Conservation (phyloP, 2,888 invertebrate species). For the Cinara cedri region DNA sequence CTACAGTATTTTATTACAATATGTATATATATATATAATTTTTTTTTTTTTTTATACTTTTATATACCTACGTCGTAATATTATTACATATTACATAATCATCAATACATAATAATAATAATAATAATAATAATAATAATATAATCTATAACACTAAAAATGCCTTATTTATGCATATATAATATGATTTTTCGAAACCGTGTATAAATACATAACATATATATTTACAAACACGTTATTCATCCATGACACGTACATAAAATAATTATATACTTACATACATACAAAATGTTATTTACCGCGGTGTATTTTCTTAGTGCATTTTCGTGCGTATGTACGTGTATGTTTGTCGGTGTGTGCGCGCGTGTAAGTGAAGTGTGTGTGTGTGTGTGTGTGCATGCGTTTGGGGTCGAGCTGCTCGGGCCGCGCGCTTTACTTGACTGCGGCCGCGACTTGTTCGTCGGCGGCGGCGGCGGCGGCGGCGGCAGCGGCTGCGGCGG, state of each 20-base stretch:
- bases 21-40: background rate
- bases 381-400: background rate
- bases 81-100: no score
- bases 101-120: slow-evolving; percentile 22
- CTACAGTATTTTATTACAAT: no score
- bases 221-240: background rate
- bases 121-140: background rate
- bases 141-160: slow-evolving; percentile 32
- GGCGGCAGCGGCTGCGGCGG: slow-evolving; percentile 59
- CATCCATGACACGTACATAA: background rate
- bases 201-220: slow-evolving; percentile 3
- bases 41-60: background rate
- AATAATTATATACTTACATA: background rate
- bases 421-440: slow-evolving; percentile 48
- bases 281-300: no score
- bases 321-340: background rate
- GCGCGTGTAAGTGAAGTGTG: background rate
- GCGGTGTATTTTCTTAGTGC: no score
- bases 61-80: no score
- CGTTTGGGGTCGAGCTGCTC: no score
- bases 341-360: background rate
- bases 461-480: slow-evolving; percentile 64
- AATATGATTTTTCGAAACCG: background rate
- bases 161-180: slow-evolving; percentile 24
- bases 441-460: slow-evolving; percentile 45